Evolutionary conservation across 1,140 invertebrate species (phyloP).

Genomic region (Thaumatotibia leucotreta): DNA sequence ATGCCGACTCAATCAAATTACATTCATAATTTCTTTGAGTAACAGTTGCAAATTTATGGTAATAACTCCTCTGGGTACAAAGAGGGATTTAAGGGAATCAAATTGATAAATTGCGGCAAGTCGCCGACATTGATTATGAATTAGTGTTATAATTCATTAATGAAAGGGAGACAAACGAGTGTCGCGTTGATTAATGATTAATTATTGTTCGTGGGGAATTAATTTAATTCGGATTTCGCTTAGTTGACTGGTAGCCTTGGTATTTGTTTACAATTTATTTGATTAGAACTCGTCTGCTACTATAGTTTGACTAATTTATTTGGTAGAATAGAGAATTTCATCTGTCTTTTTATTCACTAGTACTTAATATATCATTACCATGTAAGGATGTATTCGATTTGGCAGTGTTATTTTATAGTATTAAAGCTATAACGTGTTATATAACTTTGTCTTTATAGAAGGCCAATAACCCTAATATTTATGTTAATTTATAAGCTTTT

Average conservation of each 20-base stretch:
- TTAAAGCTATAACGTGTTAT: no score
- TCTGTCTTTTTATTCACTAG: no score
- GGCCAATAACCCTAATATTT: no score
- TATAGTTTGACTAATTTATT: no score
- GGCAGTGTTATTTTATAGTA: no score
- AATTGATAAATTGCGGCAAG: slow-evolving; percentile 10
- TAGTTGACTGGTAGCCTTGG: not conserved
- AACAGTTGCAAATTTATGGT: slow-evolving; percentile 13
- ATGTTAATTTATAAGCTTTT: no score
- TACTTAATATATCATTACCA: no score
- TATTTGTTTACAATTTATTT: slow-evolving; percentile 2
- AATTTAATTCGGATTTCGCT: slow-evolving; percentile 7
- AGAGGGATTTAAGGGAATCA: slow-evolving; percentile 13
- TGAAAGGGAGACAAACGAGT: slow-evolving; percentile 7
- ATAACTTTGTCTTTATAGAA: no score
- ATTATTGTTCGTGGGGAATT: not conserved
- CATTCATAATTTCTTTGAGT: slow-evolving; percentile 12
- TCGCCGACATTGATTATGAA: slow-evolving; percentile 12
- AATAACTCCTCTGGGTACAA: slow-evolving; percentile 11
- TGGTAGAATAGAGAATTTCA: no score
- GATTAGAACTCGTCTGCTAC: no score
- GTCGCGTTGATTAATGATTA: slow-evolving; percentile 7
- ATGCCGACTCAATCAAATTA: slow-evolving; percentile 6
- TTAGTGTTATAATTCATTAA: slow-evolving; percentile 14
- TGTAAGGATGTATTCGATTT: no score